Conservation (phyloP, 2,113 vertebrate genomes). For the Myotis davidii region DNA sequence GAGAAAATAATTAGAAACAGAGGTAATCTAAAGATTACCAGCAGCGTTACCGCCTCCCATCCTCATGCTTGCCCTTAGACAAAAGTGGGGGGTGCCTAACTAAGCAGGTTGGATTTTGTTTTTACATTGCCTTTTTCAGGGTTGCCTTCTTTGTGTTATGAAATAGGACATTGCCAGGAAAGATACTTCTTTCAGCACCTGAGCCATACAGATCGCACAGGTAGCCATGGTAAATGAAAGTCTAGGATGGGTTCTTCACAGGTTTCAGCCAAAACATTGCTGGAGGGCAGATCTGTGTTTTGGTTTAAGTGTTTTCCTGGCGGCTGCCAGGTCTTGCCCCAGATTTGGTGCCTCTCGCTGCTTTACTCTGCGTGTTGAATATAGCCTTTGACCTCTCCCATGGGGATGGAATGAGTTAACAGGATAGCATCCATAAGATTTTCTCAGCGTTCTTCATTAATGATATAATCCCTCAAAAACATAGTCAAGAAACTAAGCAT, state of each 20-base stretch:
- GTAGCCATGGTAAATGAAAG: not conserved
- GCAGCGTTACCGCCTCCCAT: not conserved
- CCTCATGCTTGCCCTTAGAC: not conserved
- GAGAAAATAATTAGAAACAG: not conserved
- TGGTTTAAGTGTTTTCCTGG: not conserved
- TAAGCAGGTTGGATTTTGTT: not conserved
- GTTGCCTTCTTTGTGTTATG: not conserved
- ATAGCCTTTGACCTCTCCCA: not conserved
- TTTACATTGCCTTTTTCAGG: not conserved
- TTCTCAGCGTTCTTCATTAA: not conserved
- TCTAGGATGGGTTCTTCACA: not conserved
- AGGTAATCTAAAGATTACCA: not conserved
- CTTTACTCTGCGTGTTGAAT: not conserved
- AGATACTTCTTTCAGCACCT: not conserved
- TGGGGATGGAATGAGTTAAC: not conserved
- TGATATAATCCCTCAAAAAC: not conserved
- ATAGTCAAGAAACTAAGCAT: not conserved
- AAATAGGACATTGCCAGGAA: not conserved
- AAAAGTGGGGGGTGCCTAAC: not conserved
- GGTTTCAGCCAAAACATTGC: not conserved
- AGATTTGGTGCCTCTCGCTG: not conserved
- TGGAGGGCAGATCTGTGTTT: not conserved
- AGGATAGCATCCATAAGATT: not conserved
- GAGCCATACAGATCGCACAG: not conserved
- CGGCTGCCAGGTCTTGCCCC: not conserved